Evolutionary conservation across 2,797 vertebrate genomes (phyloP).

Genomic region (Heliangelus exortis): DNA sequence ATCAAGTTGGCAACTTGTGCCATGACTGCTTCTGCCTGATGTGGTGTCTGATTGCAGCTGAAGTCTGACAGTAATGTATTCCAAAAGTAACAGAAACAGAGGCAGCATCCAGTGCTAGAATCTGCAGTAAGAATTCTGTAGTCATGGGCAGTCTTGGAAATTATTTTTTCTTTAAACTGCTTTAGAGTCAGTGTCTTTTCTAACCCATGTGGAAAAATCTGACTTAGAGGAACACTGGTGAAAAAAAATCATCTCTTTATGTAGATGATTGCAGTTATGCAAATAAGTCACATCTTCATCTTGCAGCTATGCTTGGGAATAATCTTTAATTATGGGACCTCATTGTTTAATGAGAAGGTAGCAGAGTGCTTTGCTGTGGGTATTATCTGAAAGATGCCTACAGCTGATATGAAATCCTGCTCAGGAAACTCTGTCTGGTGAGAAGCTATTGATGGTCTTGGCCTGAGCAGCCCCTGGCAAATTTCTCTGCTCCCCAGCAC

Average conservation of each 20-base stretch:
- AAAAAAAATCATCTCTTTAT: neutral
- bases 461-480: neutral
- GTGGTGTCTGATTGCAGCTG: neutral
- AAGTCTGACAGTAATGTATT: neutral
- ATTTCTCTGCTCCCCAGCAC: neutral
- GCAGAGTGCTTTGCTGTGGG: neutral
- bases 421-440: neutral
- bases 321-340: conserved; percentile 25
- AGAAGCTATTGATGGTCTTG: neutral
- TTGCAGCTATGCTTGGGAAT: conserved; percentile 21
- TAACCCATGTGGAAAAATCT: neutral
- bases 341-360: conserved; percentile 15
- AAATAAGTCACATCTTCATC: conserved; percentile 18
- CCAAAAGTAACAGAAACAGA: neutral
- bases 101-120: neutral
- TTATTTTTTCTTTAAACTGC: neutral
- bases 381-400: neutral
- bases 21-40: neutral
- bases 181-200: neutral
- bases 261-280: conserved; percentile 7
- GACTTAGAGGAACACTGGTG: neutral
- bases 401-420: neutral
- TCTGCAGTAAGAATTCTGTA: neutral
- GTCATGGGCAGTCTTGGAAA: neutral
- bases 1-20: neutral